These are phyloP conservation scores for Oxygymnocypris stewartii DNA, from an alignment of 2,113 vertebrate species.

Conservation along the genomic window DNA sequence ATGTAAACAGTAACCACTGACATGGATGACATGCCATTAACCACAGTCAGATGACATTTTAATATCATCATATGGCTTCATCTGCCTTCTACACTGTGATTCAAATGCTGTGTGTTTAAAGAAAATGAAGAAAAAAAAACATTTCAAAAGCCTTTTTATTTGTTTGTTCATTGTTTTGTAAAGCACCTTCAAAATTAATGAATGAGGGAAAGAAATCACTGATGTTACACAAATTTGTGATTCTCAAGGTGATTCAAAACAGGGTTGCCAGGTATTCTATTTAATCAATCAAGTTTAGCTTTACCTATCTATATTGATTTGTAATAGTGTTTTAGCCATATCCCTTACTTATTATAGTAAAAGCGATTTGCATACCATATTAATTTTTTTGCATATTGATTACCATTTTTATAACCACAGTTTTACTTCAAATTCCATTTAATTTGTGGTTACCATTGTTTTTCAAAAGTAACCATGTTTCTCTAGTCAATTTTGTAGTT, in stretches of 20 bases:
- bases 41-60: neutral
- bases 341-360: no score
- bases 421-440: no score
- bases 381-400: no score
- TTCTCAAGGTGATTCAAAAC: neutral
- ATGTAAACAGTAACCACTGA: neutral
- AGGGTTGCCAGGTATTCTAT: neutral
- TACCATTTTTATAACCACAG: no score
- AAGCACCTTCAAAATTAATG: neutral
- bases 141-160: neutral
- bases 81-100: neutral
- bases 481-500: no score
- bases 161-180: neutral
- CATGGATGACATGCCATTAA: neutral
- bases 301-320: neutral
- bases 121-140: neutral
- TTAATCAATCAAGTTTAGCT: neutral
- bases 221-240: neutral
- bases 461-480: no score
- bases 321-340: neutral
- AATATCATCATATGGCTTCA: neutral
- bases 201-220: neutral
- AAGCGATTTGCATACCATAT: no score
- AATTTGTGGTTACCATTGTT: no score
- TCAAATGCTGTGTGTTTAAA: neutral